Evolutionary conservation across 2,113 vertebrate genomes (phyloP).

Genomic region (Bubo scandiacus): DNA sequence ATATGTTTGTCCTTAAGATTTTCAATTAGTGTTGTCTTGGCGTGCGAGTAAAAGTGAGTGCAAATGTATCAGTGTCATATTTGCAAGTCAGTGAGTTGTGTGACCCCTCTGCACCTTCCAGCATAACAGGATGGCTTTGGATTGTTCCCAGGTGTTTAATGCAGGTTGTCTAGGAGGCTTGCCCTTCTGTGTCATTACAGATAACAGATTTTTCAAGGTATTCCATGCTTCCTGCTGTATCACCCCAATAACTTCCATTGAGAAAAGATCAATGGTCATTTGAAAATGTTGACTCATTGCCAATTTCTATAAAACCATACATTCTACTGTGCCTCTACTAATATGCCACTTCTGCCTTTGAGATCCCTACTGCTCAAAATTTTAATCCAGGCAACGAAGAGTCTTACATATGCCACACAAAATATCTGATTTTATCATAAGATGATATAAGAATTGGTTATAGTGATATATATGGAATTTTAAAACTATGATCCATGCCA

Average conservation of each 20-base stretch:
- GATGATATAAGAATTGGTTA: not conserved
- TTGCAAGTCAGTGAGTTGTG: not conserved
- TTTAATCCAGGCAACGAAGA: not conserved
- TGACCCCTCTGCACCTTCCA: not conserved
- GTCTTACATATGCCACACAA: not conserved
- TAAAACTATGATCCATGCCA: not conserved
- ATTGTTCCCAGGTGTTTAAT: not conserved
- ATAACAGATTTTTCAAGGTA: not conserved
- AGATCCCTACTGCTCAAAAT: not conserved
- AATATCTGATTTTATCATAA: not conserved
- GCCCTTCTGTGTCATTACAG: too few species aligned
- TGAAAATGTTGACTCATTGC: not conserved
- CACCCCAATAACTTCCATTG: not conserved
- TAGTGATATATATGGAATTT: not conserved
- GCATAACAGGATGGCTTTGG: not conserved
- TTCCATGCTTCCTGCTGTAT: not conserved
- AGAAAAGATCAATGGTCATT: not conserved
- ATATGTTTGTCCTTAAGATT: not conserved
- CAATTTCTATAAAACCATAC: not conserved
- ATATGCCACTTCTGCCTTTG: not conserved
- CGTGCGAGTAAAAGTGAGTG: not conserved
- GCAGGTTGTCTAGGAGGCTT: not conserved
- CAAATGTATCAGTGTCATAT: not conserved
- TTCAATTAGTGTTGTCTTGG: not conserved
- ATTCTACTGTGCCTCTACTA: not conserved